These are phyloP conservation scores for Noctua janthina DNA, from an alignment of 2,888 invertebrate genomes.

Conservation along the genomic window DNA sequence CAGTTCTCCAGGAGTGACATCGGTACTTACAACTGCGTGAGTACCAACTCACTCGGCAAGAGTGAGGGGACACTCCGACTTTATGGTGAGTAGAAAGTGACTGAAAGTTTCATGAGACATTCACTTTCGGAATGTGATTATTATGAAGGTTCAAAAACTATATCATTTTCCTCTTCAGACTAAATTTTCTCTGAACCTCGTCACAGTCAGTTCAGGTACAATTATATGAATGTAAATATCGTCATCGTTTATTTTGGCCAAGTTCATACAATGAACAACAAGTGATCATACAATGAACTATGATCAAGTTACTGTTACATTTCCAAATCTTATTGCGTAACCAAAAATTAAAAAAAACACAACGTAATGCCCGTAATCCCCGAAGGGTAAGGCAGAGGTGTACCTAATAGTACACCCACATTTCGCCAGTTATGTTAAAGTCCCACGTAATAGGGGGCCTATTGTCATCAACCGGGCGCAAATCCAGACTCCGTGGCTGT, in stretches of 20 bases:
- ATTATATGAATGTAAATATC: neutral
- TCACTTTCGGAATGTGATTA: neutral
- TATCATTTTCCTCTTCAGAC: neutral
- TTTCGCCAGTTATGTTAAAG: too few species aligned
- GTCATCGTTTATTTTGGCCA: neutral
- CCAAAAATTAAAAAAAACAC: neutral
- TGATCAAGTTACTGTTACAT: neutral
- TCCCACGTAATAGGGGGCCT: too few species aligned
- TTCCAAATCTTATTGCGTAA: neutral
- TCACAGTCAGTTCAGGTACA: neutral
- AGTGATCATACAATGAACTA: neutral
- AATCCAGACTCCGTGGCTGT: too few species aligned
- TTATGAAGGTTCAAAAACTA: neutral
- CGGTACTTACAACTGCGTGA: conserved; percentile 95
- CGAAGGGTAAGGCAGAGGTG: too few species aligned
- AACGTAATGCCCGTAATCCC: too few species aligned
- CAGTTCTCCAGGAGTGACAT: conserved; percentile 88
- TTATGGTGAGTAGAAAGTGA: conserved; percentile 85
- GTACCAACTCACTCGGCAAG: conserved; percentile 94
- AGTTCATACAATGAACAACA: neutral
- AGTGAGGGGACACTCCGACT: conserved; percentile 94
- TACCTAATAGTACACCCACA: too few species aligned
- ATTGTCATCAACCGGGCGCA: too few species aligned
- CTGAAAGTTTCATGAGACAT: neutral
- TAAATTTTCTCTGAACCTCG: neutral